Conservation (phyloP, 1,140 invertebrate species). For the Drosophila quadrilineata region DNA sequence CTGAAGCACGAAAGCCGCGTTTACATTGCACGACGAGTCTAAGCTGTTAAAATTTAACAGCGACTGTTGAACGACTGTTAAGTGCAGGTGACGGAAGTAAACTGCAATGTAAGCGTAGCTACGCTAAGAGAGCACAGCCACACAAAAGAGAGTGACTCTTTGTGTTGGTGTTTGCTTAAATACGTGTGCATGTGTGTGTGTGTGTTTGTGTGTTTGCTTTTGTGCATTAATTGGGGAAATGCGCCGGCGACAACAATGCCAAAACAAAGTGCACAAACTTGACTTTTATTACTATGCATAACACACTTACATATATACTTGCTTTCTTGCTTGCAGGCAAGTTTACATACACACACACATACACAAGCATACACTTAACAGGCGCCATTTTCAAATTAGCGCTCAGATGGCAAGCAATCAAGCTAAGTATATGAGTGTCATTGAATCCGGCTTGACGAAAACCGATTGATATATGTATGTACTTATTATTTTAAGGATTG, state of each 20-base stretch:
- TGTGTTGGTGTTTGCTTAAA: neutral
- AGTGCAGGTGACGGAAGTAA: neutral
- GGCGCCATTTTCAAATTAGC: too few relatives aligned
- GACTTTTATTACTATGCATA: slow-evolving; percentile 3
- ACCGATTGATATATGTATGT: too few relatives aligned
- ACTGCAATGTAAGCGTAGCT: slow-evolving; percentile 5
- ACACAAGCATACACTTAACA: too few relatives aligned
- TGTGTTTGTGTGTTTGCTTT: neutral
- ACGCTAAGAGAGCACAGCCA: too few relatives aligned
- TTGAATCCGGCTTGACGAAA: too few relatives aligned
- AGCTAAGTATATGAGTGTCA: too few relatives aligned
- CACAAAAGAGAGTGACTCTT: too few relatives aligned
- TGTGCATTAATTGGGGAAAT: slow-evolving; percentile 39
- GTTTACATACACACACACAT: too few relatives aligned
- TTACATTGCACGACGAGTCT: slow-evolving; percentile 5
- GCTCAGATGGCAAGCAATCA: too few relatives aligned
- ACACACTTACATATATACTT: too few relatives aligned
- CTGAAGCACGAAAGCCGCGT: slow-evolving; percentile 28
- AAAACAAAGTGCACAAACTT: slow-evolving; percentile 23
- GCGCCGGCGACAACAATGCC: slow-evolving; percentile 27
- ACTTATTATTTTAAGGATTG: too few relatives aligned
- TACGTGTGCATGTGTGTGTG: neutral
- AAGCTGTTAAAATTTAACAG: slow-evolving; percentile 29
- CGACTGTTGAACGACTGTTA: slow-evolving; percentile 5
- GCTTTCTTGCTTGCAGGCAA: too few relatives aligned